These are phyloP conservation scores for Amia ocellicauda DNA, from an alignment of 2,113 vertebrate genomes.

Conservation along the genomic window DNA sequence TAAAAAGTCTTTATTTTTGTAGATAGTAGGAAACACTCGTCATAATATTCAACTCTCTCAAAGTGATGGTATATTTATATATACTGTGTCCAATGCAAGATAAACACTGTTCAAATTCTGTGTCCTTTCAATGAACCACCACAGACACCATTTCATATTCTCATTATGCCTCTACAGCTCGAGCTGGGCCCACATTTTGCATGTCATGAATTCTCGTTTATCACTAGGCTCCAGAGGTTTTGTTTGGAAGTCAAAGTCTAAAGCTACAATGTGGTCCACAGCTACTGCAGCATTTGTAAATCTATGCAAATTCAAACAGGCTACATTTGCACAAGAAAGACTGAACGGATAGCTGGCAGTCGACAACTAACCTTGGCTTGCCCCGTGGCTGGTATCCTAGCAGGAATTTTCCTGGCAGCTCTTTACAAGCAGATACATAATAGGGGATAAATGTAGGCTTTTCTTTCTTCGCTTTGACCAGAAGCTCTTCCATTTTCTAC, in stretches of 20 bases:
- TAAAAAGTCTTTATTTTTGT: too few species aligned
- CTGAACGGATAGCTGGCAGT: neutral
- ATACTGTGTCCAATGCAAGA: too few species aligned
- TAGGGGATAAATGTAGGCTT: constrained; percentile 98
- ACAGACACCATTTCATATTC: too few species aligned
- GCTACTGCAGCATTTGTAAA: neutral
- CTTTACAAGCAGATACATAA: constrained; percentile 89
- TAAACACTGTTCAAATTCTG: too few species aligned
- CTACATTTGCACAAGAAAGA: neutral
- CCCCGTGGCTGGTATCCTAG: constrained; percentile 94
- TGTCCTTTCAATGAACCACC: too few species aligned
- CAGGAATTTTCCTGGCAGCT: constrained; percentile 94
- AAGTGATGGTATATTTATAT: too few species aligned
- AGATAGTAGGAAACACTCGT: too few species aligned
- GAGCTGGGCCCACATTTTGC: too few species aligned
- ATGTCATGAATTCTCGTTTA: neutral
- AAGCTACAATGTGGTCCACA: neutral
- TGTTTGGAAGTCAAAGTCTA: neutral
- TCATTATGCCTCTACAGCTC: too few species aligned
- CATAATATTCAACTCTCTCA: too few species aligned
- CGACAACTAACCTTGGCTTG: constrained; percentile 81
- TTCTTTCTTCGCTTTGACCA: constrained; percentile 89
- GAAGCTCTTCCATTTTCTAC: constrained; percentile 94
- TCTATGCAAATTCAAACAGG: neutral
- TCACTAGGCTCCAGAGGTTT: neutral